phyloP scores from a whole-genome alignment of 2,797 vertebrate genomes.

The Enteromius trimaculatus region DNA sequence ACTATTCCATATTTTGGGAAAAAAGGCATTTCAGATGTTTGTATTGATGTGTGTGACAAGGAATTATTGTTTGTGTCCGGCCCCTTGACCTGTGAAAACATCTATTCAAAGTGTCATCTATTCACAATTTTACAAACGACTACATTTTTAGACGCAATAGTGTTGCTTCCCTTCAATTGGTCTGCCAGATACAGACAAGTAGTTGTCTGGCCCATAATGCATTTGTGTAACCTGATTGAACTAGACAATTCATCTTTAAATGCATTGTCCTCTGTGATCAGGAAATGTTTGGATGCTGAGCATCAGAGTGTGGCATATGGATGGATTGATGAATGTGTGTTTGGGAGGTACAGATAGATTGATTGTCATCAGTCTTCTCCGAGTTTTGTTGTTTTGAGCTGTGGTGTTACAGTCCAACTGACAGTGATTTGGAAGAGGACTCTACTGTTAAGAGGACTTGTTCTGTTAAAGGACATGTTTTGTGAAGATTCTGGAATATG shows the following conservation, averaged over 20 bases:
- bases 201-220: constrained; percentile 6
- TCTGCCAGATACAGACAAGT: constrained; percentile 13
- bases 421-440: constrained; percentile 68
- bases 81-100: constrained; percentile 67
- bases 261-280: constrained; percentile 71
- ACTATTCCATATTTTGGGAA: constrained; percentile 70
- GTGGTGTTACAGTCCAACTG: constrained; percentile 69
- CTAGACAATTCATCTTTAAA: constrained; percentile 64
- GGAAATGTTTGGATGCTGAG: constrained; percentile 79
- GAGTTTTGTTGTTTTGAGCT: constrained; percentile 73
- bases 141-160: not conserved
- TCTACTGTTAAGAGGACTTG: constrained; percentile 75
- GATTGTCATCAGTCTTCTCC: constrained; percentile 54
- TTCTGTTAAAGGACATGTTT: constrained; percentile 72
- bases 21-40: constrained; percentile 70
- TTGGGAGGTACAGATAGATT: not conserved
- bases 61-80: constrained; percentile 69
- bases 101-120: constrained; percentile 57
- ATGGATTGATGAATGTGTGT: constrained; percentile 43
- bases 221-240: constrained; percentile 8
- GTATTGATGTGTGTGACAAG: constrained; percentile 64
- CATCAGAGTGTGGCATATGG: constrained; percentile 74
- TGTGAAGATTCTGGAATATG: constrained; percentile 69
- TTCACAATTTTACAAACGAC: not conserved
- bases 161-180: constrained; percentile 19